Evolutionary conservation across 2,888 invertebrate species (phyloP).

Genomic region (Oxystoma pomonae): DNA sequence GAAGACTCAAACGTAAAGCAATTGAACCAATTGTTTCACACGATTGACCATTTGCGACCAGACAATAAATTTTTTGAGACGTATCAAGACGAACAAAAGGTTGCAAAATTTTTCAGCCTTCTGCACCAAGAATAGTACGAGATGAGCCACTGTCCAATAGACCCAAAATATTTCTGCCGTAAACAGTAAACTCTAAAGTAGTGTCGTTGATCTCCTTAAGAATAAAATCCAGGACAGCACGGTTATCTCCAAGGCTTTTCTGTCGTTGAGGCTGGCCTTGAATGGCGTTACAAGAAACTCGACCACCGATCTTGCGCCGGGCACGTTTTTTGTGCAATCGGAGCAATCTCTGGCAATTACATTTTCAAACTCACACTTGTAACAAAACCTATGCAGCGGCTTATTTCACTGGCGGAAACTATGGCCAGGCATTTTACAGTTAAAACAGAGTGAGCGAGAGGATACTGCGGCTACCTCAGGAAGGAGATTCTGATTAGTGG

Average conservation of each 20-base stretch:
- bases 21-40: neutral
- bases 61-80: neutral
- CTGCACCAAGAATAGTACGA: slow-evolving; percentile 5
- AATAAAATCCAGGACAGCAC: neutral
- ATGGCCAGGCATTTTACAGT: too few relatives aligned
- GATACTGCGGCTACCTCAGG: too few relatives aligned
- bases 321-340: slow-evolving; percentile 4
- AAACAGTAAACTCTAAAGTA: neutral
- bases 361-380: neutral
- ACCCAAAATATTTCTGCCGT: neutral
- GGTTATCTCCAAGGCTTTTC: too few relatives aligned
- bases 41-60: slow-evolving; percentile 7
- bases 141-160: neutral
- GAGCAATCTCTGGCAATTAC: neutral
- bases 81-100: neutral
- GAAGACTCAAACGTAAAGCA: neutral
- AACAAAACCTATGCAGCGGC: neutral
- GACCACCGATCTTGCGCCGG: too few relatives aligned
- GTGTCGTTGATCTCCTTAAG: neutral
- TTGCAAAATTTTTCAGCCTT: slow-evolving; percentile 6
- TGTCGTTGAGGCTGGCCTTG: too few relatives aligned
- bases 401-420: neutral
- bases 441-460: too few relatives aligned
- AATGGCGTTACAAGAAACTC: too few relatives aligned
- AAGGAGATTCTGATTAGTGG: too few relatives aligned